A percentile compares a stretch with the other conserved stretches of the same genome.
These are phyloP conservation scores for Nymphicus hollandicus DNA, from an alignment of 2,113 vertebrate species.

Conservation along the genomic window DNA sequence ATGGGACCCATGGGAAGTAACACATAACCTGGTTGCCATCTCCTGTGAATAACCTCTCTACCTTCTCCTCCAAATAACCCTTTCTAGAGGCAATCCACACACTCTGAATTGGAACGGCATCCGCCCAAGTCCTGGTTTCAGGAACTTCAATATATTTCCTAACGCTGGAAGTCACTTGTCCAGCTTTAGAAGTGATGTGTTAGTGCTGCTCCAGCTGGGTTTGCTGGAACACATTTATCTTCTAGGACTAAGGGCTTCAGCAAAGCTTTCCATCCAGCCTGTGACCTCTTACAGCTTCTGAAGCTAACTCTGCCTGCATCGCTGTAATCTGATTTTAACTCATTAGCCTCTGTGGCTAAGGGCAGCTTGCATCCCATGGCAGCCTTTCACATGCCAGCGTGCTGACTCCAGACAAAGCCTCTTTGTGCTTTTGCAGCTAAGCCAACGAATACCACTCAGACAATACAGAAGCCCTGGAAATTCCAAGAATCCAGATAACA, in stretches of 20 bases:
- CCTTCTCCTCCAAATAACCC: background rate
- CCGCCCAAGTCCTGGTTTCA: background rate
- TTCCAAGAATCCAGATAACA: background rate
- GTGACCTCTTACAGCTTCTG: background rate
- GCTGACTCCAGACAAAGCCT: background rate
- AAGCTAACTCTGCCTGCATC: background rate
- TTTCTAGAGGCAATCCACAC: background rate
- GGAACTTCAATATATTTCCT: background rate
- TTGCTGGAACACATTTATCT: background rate
- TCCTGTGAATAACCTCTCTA: background rate
- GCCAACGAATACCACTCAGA: background rate
- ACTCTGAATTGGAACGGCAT: background rate
- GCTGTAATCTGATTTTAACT: background rate
- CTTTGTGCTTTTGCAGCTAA: background rate
- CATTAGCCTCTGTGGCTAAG: background rate
- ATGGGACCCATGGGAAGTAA: background rate
- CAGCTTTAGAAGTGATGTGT: background rate
- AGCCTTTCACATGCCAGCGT: background rate
- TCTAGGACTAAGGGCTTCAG: background rate
- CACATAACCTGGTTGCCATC: background rate
- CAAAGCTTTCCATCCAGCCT: background rate
- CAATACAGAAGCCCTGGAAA: background rate
- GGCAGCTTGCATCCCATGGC: background rate
- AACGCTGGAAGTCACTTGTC: background rate
- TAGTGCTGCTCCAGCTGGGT: background rate